phyloP scores from a whole-genome alignment of 2,113 vertebrate genomes.

The Nycticryphes semicollaris region DNA sequence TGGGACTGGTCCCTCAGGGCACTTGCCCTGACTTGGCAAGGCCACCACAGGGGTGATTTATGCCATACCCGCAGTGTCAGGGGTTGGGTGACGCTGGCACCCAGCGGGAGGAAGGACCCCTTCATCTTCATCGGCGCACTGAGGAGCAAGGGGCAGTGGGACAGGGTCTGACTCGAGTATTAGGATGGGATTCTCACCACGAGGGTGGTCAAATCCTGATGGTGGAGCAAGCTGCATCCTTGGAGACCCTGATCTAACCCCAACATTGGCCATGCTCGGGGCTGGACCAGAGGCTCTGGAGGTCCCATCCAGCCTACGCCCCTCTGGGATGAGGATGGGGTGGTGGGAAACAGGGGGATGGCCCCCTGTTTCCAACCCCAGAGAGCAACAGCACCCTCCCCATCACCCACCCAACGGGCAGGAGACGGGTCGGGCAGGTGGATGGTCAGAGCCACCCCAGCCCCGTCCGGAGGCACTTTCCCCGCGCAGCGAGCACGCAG shows the following conservation, averaged over 20 bases:
- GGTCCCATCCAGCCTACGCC: neutral
- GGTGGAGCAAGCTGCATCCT: neutral
- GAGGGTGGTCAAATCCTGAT: neutral
- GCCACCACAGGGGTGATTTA: neutral
- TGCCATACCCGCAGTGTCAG: rapidly evolving
- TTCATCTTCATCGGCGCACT: rapidly evolving
- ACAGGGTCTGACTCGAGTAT: neutral
- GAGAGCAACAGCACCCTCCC: neutral
- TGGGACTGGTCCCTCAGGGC: neutral
- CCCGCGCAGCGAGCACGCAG: rapidly evolving
- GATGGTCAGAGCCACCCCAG: neutral
- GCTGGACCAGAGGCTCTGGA: neutral
- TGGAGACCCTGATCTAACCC: rapidly evolving
- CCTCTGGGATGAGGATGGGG: neutral
- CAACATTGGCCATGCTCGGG: rapidly evolving
- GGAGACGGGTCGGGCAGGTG: neutral
- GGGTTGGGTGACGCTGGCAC: rapidly evolving
- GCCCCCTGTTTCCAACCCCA: neutral
- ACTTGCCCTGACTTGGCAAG: neutral
- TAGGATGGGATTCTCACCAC: neutral
- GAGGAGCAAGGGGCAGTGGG: rapidly evolving
- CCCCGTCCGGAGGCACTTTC: neutral
- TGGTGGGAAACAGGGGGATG: rapidly evolving
- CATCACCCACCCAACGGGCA: neutral
- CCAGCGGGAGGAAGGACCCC: neutral